Evolutionary conservation across 2,113 vertebrate genomes (phyloP), one percentile per base, ranked within the genome.

Genomic region (Climacteris rufus): DNA sequence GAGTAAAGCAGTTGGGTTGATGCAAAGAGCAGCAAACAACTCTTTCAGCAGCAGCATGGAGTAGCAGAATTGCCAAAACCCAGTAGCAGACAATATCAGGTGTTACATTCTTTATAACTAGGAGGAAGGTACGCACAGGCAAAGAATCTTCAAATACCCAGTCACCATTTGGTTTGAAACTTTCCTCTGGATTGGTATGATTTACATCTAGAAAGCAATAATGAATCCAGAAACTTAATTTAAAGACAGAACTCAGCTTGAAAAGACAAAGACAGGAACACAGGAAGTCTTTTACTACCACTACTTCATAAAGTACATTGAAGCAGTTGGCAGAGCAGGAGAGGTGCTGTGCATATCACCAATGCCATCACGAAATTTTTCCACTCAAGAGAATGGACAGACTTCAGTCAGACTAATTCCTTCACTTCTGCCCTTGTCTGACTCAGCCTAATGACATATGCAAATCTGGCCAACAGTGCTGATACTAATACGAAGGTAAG

Each of bases 51-150:
- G 24, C 45, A 90, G 57, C 69, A 28, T n/a, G 21, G 19, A 35
- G 25, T 17, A 75, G 31, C 63, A 87, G 11, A 33, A 14, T 57
- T 74, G 35, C 39, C 52, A 93, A 68, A 84, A 75, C 33, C 28
- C 23, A 52, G 56, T 5, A 59, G 68, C 30, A 81, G 28, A 65
- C 69, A 63, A 0, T 13, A 50, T 23, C 23, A 45, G 24, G 8
- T 22, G 17, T 54, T 60, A 33, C 18, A 75, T 27, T 11, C 56
- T 61, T 56, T 60, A 4, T 22, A 91, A 68, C 7, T 10, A 72
- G 60, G 33, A 93, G 39, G 30, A 96, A 59, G 21, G 33, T 7
- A 64, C 0, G 2, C 5, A 37, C 0, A 0, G 31, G 9, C 13
- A 16, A 81, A 89, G 42, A 71, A 56, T 18, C 40, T 85, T 87